Evolutionary conservation across 2,797 vertebrate species (phyloP), one percentile per base, ranked within the genome.

Genomic region (Sternotherus odoratus): DNA sequence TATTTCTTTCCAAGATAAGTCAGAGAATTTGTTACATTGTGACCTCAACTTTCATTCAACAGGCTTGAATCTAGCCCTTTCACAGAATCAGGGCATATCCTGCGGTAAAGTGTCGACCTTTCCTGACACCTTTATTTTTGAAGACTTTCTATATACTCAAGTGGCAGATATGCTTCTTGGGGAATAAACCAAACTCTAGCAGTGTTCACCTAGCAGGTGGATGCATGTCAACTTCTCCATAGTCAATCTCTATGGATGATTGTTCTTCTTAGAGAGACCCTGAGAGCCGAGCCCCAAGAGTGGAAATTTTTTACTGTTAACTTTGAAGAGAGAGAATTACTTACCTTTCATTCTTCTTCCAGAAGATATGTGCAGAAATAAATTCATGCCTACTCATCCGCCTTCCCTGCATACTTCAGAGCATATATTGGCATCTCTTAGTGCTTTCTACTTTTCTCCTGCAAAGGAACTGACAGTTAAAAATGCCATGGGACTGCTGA

Each of bases 201-300:
- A 1, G 16, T 88, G 48, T 12, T 85, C n/a, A 69, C 56, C 46
- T 75, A 1, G 2, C 39, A 53, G 21, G 1, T 77, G 4, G 4
- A 15, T 23, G 39, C 36, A 60, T 43, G 8, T 0, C 0, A 56
- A 49, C 3, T 86, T 78, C 53, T 36, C 66, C 0, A 0, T 2
- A 8, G 30, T 66, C 4, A 57, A 16, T 16, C 11, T 93, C 83
- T 77, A 75, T 4, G 43, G 12, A 36, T 3, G 50, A 1, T 3
- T 5, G 0, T 16, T 79, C 75, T 51, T 82, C 30, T 60, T 63
- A 72, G 66, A 72, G 8, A 39, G 66, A 72, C 24, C 66, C 66
- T 39, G 57, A 60, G 30, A 60, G 57, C 57, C 15, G 2, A 33
- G 15, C 13, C 57, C 54, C 49, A 85, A 79, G 12, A 7, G 1